Conservation (phyloP, 1,140 invertebrate species). For the Pogonomyrmex californicus region DNA sequence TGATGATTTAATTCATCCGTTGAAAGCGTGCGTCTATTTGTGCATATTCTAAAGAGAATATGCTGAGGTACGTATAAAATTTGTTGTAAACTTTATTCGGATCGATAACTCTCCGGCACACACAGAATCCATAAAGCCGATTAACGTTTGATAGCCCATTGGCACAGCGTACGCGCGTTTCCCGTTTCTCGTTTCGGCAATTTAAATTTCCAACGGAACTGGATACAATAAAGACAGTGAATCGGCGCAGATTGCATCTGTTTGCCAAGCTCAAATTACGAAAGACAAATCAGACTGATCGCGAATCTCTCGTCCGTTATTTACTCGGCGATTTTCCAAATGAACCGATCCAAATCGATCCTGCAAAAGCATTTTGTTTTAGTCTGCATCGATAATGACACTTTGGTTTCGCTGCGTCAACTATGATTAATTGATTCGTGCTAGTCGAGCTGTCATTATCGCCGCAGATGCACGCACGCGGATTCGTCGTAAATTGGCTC, state of each 20-base stretch:
- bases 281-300: constrained; percentile 65
- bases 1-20: constrained; percentile 10
- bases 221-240: constrained; percentile 61
- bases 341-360: constrained; percentile 67
- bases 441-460: constrained; percentile 70
- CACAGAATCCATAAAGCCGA: constrained; percentile 62
- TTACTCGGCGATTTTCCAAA: constrained; percentile 71
- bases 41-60: constrained; percentile 11
- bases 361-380: constrained; percentile 70
- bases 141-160: constrained; percentile 44
- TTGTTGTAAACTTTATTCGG: constrained; percentile 50
- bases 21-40: constrained; percentile 18
- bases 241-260: constrained; percentile 56
- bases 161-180: constrained; percentile 41
- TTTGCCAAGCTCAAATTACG: constrained; percentile 58
- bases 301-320: constrained; percentile 48
- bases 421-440: constrained; percentile 79
- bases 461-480: constrained; percentile 43
- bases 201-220: constrained; percentile 61
- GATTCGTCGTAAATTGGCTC: constrained; percentile 67
- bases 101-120: constrained; percentile 52
- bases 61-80: constrained; percentile 25
- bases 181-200: constrained; percentile 47
- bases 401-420: constrained; percentile 73
- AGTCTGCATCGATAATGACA: constrained; percentile 75